Evolutionary conservation across 2,113 vertebrate species (phyloP), one percentile per base, ranked within the genome.

Genomic region (Mus spicilegus): DNA sequence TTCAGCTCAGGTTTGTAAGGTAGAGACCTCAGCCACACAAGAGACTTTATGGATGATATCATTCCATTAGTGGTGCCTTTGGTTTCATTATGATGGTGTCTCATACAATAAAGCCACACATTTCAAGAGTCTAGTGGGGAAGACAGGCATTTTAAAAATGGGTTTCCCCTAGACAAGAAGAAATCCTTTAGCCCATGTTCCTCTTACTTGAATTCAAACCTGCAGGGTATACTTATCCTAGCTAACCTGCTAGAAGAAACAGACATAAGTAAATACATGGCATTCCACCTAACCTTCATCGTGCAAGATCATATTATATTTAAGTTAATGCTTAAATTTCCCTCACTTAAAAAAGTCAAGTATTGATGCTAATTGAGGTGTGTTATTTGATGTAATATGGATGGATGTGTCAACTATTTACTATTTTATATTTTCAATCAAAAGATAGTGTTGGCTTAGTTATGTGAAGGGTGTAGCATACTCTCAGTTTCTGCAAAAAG

Each of bases 1-100:
- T 97, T 95, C 80, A 85, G 87, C 80, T 94, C 67, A 80, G 51
- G 77, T 89, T 82, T 96, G 67, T 95, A 92, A 97, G 80, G 58
- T 42, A 82, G 96, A 82, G 85, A 90, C n/a, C 76, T 90, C 80
- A 81, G 88, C 36, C 85, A 94, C 95, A 91, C 19, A 51, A 51
- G 65, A 95, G 56, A 65, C 24, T 77, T 95, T 95, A 76, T 24
- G 76, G 86, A 84, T 94, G 72, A 76, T 46, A 95, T 85, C 93
- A 91, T 87, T 92, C 91, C 86, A 96, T 96, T 96, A 95, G 61
- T 54, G 46, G 70, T 33, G 22, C 84, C 39, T 94, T 91, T 63
- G 78, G 84, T 96, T 90, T 97, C 51, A 24, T 89, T 96, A 78
- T 14, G 84, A 87, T 28, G 36, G 49, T 95, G 69, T 67, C 81